Evolutionary conservation across 2,888 invertebrate species (phyloP).

Genomic region (Tetragnatha montana): DNA sequence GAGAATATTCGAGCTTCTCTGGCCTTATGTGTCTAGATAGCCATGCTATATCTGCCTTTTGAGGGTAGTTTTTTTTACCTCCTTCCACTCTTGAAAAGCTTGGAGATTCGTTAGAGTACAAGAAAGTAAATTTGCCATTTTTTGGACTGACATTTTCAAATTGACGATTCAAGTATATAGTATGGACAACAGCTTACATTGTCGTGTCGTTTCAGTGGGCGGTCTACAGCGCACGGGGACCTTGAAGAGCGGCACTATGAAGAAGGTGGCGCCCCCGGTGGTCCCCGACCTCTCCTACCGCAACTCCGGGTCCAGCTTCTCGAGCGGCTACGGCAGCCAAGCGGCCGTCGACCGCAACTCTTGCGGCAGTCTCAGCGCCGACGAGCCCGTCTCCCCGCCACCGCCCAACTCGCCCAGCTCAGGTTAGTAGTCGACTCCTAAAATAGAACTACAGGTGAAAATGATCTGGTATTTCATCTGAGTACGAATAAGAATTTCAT

Average conservation of each 20-base stretch:
- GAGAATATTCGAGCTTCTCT: too few species aligned
- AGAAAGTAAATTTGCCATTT: too few species aligned
- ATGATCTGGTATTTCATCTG: too few species aligned
- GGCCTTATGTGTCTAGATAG: too few species aligned
- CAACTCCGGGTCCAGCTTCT: conserved; percentile 72
- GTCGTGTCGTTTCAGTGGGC: conserved; percentile 81
- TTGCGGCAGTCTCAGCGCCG: conserved; percentile 69
- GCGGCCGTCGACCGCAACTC: conserved; percentile 71
- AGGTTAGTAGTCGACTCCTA: conserved; percentile 32
- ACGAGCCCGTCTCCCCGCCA: conserved; percentile 68
- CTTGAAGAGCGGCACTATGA: conserved; percentile 81
- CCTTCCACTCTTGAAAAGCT: too few species aligned
- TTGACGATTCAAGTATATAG: too few species aligned
- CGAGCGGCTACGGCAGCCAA: conserved; percentile 72
- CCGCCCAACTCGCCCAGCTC: conserved; percentile 66
- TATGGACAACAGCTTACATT: neutral
- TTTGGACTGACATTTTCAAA: too few species aligned
- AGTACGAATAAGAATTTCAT: too few species aligned
- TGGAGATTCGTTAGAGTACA: too few species aligned
- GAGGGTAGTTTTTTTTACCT: too few species aligned
- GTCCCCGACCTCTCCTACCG: conserved; percentile 80
- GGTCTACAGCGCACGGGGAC: conserved; percentile 85
- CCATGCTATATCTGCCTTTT: too few species aligned
- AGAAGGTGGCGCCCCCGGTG: conserved; percentile 92
- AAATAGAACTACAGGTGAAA: too few species aligned